Percentiles rank a stretch among this genome's conserved stretches.
These are phyloP conservation scores for Umimayanthus kanabou DNA, from an alignment of 92 coral and sea anemone species.

Conservation along the genomic window DNA sequence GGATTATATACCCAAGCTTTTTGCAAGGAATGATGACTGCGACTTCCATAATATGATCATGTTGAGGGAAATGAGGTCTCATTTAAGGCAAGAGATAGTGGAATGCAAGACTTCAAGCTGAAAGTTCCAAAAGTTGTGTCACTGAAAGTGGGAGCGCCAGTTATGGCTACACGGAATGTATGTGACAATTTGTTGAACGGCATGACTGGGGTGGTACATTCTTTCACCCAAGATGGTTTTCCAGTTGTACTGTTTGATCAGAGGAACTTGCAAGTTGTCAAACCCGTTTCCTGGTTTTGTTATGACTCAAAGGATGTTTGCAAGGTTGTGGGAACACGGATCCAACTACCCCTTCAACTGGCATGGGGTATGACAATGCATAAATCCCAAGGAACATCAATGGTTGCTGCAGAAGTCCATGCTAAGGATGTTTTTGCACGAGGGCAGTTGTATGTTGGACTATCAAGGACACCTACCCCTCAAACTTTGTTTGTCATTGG, in stretches of 20 bases:
- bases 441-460: conserved; percentile 54
- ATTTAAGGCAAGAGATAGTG: conserved; percentile 48
- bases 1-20: conserved; percentile 52
- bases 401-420: conserved; percentile 50
- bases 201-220: not conserved
- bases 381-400: conserved; percentile 48
- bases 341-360: conserved; percentile 50
- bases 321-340: conserved; percentile 31
- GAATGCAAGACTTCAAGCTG: conserved; percentile 26
- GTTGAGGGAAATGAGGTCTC: conserved; percentile 37
- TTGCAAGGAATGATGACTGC: conserved; percentile 58
- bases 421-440: conserved; percentile 49
- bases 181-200: conserved; percentile 11
- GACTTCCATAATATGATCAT: conserved; percentile 45
- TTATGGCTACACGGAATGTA: conserved; percentile 54
- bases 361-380: conserved; percentile 51
- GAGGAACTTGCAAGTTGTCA: conserved; percentile 4
- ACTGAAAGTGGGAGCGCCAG: conserved; percentile 51
- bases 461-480: not conserved
- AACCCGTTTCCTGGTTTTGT: conserved; percentile 14
- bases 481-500: not conserved
- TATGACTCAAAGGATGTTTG: conserved; percentile 28
- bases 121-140: conserved; percentile 40
- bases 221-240: not conserved
- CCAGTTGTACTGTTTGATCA: conserved; percentile 21